Evolutionary conservation across 1,140 invertebrate genomes (phyloP).

Genomic region (Drosophila pseudoananassae): DNA sequence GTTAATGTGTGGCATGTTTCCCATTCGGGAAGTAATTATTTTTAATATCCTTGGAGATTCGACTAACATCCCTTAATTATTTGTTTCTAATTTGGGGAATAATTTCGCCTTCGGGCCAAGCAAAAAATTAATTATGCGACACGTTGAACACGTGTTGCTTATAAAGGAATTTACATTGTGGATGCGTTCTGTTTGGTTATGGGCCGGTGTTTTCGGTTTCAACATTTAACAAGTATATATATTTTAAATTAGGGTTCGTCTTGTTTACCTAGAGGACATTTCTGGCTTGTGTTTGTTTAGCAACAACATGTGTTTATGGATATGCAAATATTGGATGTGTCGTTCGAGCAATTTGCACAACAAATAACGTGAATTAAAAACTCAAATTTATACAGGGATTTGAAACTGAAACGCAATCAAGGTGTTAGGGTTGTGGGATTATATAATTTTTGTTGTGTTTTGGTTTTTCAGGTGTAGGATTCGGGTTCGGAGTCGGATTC

Average conservation of each 20-base stretch:
- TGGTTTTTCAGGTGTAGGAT: not conserved
- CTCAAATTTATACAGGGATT: conserved; percentile 24
- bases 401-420: conserved; percentile 27
- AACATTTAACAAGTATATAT: conserved; percentile 16
- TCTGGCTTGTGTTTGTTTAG: conserved; percentile 34
- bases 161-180: conserved; percentile 16
- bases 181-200: conserved; percentile 4
- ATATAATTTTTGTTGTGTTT: not conserved
- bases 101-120: not conserved
- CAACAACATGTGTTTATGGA: conserved; percentile 28
- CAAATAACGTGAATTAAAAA: conserved; percentile 71
- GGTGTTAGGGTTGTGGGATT: conserved; percentile 9
- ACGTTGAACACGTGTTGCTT: conserved; percentile 28
- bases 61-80: conserved; percentile 1
- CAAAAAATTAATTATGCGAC: conserved; percentile 36
- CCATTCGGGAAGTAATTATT: not conserved
- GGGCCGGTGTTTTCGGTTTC: not conserved
- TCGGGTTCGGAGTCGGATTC: not conserved
- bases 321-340: conserved; percentile 49
- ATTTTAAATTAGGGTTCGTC: conserved; percentile 31
- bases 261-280: conserved; percentile 57
- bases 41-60: conserved; percentile 15
- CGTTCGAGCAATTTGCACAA: conserved; percentile 74
- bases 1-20: not conserved
- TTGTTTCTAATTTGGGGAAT: conserved; percentile 1